Conservation (phyloP, 2,888 invertebrate species). For the Phyllotreta cruciferae region DNA sequence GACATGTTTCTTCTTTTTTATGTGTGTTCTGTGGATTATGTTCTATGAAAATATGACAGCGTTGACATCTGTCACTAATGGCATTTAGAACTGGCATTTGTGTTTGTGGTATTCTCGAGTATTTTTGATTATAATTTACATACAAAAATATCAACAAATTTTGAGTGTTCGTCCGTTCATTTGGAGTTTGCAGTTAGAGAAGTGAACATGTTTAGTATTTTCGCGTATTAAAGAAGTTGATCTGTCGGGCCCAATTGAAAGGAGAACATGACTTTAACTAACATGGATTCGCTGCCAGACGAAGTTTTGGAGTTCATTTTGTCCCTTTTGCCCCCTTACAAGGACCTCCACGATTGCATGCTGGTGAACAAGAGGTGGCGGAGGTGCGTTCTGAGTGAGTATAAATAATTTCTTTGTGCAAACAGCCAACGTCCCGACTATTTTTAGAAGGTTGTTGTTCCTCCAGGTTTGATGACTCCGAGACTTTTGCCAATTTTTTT, state of each 20-base stretch:
- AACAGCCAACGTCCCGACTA: slow-evolving; percentile 35
- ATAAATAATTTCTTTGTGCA: slow-evolving; percentile 30
- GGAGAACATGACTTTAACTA: slow-evolving; percentile 28
- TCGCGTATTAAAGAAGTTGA: neutral
- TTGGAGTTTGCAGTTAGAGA: neutral
- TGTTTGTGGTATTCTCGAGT: too few species aligned
- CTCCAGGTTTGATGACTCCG: slow-evolving; percentile 24
- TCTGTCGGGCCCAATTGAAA: neutral
- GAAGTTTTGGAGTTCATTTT: slow-evolving; percentile 94
- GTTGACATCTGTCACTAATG: slow-evolving; percentile 21
- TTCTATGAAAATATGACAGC: neutral
- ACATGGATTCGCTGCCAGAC: slow-evolving; percentile 82
- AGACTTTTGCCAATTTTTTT: slow-evolving; percentile 24
- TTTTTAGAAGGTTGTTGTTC: slow-evolving; percentile 36
- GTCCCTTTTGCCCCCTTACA: slow-evolving; percentile 87
- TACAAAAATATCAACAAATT: slow-evolving; percentile 23
- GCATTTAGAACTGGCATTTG: slow-evolving; percentile 23
- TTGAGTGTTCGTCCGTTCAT: slow-evolving; percentile 16
- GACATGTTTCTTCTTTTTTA: too few species aligned
- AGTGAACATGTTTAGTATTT: neutral
- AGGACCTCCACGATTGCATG: slow-evolving; percentile 86
- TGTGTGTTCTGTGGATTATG: neutral
- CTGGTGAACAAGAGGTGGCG: slow-evolving; percentile 89
- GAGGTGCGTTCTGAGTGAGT: slow-evolving; percentile 82
- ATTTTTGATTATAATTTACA: slow-evolving; percentile 21